phyloP scores from a whole-genome alignment of 1,140 invertebrate species.

The Panagrolaimus sp. region DNA sequence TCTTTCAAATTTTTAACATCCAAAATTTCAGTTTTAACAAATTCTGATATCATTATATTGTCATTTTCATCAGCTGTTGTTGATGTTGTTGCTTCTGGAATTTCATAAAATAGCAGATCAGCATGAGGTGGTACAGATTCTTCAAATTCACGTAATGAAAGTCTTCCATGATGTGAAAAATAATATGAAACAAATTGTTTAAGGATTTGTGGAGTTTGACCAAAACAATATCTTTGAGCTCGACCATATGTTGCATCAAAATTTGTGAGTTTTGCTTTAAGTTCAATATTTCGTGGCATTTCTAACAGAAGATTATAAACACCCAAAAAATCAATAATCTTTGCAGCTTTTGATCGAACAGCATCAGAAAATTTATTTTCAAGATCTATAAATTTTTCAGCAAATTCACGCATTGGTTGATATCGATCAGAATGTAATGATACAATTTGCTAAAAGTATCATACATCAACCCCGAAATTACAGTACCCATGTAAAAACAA shows the following conservation, averaged over 20 bases:
- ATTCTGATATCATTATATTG: constrained; percentile 69
- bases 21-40: constrained; percentile 64
- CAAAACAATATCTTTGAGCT: constrained; percentile 43
- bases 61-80: constrained; percentile 61
- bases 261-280: constrained; percentile 59
- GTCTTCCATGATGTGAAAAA: constrained; percentile 66
- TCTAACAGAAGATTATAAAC: constrained; percentile 11
- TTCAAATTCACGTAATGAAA: constrained; percentile 69
- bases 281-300: constrained; percentile 61
- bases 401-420: too few relatives aligned
- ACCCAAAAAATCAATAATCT: neutral
- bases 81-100: constrained; percentile 67
- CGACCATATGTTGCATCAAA: constrained; percentile 41
- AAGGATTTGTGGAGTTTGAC: constrained; percentile 61
- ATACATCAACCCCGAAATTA: too few relatives aligned
- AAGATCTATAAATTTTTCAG: too few relatives aligned
- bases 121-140: constrained; percentile 30
- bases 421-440: too few relatives aligned
- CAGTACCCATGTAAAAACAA: neutral
- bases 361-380: too few relatives aligned
- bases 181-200: constrained; percentile 74
- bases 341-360: neutral
- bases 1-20: constrained; percentile 54
- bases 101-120: constrained; percentile 72
- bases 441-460: too few relatives aligned